Percentiles rank a stretch among this genome's conserved stretches.
Evolutionary conservation across 2,888 invertebrate species (phyloP).

Genomic region (Syritta pipiens): DNA sequence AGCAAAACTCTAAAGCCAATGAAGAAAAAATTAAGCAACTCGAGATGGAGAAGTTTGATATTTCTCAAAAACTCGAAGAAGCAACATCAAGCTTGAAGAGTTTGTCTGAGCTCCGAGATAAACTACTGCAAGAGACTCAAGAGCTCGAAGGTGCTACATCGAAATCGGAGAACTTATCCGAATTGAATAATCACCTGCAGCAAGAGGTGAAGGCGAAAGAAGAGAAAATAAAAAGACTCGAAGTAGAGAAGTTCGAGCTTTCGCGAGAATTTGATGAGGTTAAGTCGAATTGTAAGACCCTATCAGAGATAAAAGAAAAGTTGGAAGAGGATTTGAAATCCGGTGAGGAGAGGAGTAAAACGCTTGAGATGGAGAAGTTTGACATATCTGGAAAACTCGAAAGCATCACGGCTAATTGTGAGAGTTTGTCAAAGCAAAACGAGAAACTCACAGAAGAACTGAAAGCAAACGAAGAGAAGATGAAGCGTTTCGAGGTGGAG

Average conservation of each 20-base stretch:
- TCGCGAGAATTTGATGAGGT: conserved; percentile 81
- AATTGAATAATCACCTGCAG: conserved; percentile 82
- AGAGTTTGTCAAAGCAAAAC: conserved; percentile 72
- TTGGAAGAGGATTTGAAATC: conserved; percentile 71
- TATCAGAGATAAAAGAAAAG: conserved; percentile 71
- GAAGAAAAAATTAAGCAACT: conserved; percentile 76
- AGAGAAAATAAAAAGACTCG: conserved; percentile 81
- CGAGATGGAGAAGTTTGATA: conserved; percentile 75
- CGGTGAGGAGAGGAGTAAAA: conserved; percentile 78
- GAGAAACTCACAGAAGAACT: conserved; percentile 48
- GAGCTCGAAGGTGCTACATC: conserved; percentile 75
- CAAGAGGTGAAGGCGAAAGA: conserved; percentile 82
- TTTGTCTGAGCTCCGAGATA: conserved; percentile 61
- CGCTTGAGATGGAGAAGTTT: conserved; percentile 22
- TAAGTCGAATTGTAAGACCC: conserved; percentile 74
- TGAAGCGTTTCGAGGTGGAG: conserved; percentile 4
- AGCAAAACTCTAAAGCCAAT: conserved; percentile 71
- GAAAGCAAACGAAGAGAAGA: neutral
- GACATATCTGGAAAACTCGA: conserved; percentile 79
- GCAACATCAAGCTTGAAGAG: conserved; percentile 77
- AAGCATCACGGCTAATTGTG: conserved; percentile 78
- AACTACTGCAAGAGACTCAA: conserved; percentile 76
- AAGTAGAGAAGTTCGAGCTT: conserved; percentile 77
- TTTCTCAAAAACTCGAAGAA: conserved; percentile 74
- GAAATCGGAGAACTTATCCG: too few species aligned